phyloP scores from a whole-genome alignment of 1,140 invertebrate species.

The Frieseomelitta varia region DNA sequence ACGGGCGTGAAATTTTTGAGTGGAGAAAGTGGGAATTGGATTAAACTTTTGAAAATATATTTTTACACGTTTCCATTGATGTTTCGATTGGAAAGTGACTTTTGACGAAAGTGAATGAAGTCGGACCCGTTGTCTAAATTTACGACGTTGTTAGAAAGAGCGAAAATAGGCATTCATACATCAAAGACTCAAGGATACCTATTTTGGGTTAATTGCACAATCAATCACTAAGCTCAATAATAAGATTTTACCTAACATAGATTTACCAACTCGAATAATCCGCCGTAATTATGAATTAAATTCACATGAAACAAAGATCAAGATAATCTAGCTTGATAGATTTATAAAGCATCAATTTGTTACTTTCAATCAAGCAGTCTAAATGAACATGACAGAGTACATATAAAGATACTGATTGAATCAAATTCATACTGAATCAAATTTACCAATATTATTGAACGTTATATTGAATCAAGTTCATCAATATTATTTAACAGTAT shows the following conservation, averaged over 20 bases:
- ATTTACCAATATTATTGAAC: background rate
- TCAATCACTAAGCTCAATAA: too few relatives aligned
- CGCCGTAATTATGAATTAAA: background rate
- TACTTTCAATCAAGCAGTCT: background rate
- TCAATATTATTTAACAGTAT: background rate
- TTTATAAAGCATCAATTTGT: background rate
- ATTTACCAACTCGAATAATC: background rate
- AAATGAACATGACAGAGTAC: background rate
- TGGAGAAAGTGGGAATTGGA: background rate
- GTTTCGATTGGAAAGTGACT: background rate
- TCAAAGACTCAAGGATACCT: constrained; percentile 17
- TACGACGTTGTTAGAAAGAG: background rate
- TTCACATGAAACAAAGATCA: background rate
- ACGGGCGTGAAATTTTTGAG: background rate
- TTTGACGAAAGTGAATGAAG: background rate
- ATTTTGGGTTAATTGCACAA: background rate
- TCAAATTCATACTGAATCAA: background rate
- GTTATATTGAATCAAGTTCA: background rate
- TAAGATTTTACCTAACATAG: background rate
- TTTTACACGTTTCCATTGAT: background rate
- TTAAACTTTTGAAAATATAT: background rate
- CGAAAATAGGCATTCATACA: constrained; percentile 12
- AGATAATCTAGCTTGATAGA: background rate
- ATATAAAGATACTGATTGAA: too few relatives aligned
- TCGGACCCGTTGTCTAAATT: constrained; percentile 30